Evolutionary conservation across 2,888 invertebrate genomes (phyloP), one percentile per base, ranked within the genome.

Genomic region (Ephialtes manifestator): DNA sequence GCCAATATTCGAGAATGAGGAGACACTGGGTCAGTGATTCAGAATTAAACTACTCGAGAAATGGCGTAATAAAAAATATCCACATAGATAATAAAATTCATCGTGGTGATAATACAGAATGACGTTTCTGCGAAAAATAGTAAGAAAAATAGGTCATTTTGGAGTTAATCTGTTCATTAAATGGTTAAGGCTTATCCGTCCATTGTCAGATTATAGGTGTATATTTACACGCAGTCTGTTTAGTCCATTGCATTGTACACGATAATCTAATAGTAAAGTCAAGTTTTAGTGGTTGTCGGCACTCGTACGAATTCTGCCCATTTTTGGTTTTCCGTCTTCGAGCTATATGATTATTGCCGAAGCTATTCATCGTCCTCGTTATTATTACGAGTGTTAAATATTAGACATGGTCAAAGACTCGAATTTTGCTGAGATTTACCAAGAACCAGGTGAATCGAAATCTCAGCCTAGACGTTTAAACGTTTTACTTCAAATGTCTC

Each of bases 191-290:
- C 48, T 51, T 51, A 15, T 51, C 2, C n/a, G 48, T 4, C 5
- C 48, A 51, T 51, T 51, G 48, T 51, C 48, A n/a, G 7, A 51
- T 18, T 51, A 51, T 51, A n/a, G 48, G 48, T 51, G n/a, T 4
- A 51, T n/a, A 3, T 51, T 51, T 3, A 15, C 15, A n/a, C 15
- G 48, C 15, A 43, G 13, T 1, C 13, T 18, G 20, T n/a, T 7
- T 24, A 24, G 18, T 39, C 13, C 65, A 5, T 65, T 20, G 43
- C 43, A 39, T 68, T 48, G 46, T 48, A 10, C 4, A 24, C n/a
- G 7, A 15, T 7, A 68, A 68, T 68, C 24, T 48, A 68, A 68
- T 68, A 68, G 48, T 68, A 68, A 68, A 48, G 68, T 68, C 68
- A 68, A 48, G 24, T 46, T 46, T 68, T n/a, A 2, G 2, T 24